A percentile compares a stretch with the other conserved stretches of the same genome.
Evolutionary conservation across 2,888 invertebrate genomes (phyloP).

Genomic region (Nymphalis polychloros): DNA sequence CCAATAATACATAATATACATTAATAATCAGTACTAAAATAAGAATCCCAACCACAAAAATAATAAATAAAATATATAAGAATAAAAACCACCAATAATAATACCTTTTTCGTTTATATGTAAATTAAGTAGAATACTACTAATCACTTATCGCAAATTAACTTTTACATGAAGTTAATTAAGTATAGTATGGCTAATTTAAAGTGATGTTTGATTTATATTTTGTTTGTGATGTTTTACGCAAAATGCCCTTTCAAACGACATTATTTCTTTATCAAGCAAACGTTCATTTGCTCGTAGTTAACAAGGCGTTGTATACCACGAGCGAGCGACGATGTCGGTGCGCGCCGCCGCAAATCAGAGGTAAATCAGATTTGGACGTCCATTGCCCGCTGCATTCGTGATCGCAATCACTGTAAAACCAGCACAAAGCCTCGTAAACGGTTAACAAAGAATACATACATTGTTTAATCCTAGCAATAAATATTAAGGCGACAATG

Average conservation of each 20-base stretch:
- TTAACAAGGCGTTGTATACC: conserved; percentile 1
- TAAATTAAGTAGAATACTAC: no score
- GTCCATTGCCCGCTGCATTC: conserved; percentile 36
- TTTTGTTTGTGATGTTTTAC: neutral
- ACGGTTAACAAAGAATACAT: neutral
- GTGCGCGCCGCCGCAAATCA: conserved; percentile 45
- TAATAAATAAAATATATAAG: no score
- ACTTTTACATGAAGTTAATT: no score
- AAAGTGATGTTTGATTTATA: neutral
- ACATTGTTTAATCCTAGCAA: neutral
- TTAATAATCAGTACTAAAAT: no score
- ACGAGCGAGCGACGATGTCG: conserved; percentile 2
- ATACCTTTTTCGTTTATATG: no score
- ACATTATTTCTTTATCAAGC: conserved; percentile 4
- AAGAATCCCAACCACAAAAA: no score
- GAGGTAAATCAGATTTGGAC: conserved; percentile 48
- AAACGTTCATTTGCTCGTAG: conserved; percentile 5
- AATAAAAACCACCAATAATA: no score
- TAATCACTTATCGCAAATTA: no score
- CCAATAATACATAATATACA: no score
- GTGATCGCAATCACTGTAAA: conserved; percentile 39
- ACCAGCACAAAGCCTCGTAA: conserved; percentile 1
- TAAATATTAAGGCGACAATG: neutral
- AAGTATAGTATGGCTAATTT: no score
- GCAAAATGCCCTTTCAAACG: neutral